Evolutionary conservation across 2,888 invertebrate genomes (phyloP), one percentile per base, ranked within the genome.

Genomic region (Drosophila recens): DNA sequence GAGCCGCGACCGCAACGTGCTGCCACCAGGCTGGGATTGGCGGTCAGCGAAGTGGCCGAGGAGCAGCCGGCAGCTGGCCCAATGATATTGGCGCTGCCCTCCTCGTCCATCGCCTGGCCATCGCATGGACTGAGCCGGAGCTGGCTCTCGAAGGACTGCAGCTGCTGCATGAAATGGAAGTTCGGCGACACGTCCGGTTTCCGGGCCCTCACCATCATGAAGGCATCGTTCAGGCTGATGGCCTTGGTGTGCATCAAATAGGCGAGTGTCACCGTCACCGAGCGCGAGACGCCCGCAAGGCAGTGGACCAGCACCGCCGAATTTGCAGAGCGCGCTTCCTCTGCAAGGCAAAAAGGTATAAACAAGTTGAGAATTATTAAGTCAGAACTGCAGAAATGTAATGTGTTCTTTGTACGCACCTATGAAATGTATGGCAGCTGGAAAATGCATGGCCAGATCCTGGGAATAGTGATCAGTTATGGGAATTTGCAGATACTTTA

Each of bases 401-500:
- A 17, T 17, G 17, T 3, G 3, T n/a, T n/a, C 0, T n/a, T 2
- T 2, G 3, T n/a, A 61, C 70, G 11, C 46, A 98, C 99, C 98
- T 83, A 98, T 98, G 93, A 98, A 98, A 89, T 96, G 96, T 91
- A 98, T 98, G 89, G 98, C 98, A 93, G 96, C 96, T 64, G 98
- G 98, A 93, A 99, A 99, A 94, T 97, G 97, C 90, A 96, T 96
- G 79, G 97, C 96, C 91, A 99, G 95, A 93, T 98, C 98, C 94
- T 98, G 98, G 91, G 98, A 98, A 96, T 97, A 97, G 93, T 98
- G 98, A 94, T 99, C 98, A 61, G 97, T 97, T 91, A 99, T 98
- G 79, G 98, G 98, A 91, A 99, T 98, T 94, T 98, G 97, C 94
- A 98, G 96, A 94, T 99, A 99, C 93, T 97, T 96, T 93, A 98